phyloP scores from a whole-genome alignment of 2,888 invertebrate genomes.

The Odontocolon sp. region DNA sequence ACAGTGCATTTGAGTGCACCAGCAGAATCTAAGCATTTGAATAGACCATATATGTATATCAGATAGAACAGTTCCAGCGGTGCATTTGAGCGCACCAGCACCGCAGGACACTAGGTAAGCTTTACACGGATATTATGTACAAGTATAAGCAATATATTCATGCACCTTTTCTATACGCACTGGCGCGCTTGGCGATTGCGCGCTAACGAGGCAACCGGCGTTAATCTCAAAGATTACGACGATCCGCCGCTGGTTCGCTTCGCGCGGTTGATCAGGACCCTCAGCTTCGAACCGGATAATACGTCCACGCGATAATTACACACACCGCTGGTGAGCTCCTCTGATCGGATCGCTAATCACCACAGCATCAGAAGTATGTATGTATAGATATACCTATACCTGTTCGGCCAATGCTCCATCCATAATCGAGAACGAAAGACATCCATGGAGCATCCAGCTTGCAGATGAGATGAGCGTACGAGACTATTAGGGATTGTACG shows the following conservation, averaged over 20 bases:
- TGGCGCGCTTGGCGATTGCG: slow-evolving; percentile 51
- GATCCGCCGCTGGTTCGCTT: slow-evolving; percentile 30
- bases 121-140: slow-evolving; percentile 17
- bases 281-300: slow-evolving; percentile 55
- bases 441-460: background rate
- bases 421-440: slow-evolving; percentile 15
- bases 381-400: slow-evolving; percentile 6
- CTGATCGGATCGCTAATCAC: slow-evolving; percentile 50
- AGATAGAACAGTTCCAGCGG: slow-evolving; percentile 23
- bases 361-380: slow-evolving; percentile 21
- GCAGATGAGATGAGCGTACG: slow-evolving; percentile 6
- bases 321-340: slow-evolving; percentile 20
- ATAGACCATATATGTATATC: slow-evolving; percentile 20
- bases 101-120: slow-evolving; percentile 7
- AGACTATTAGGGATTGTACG: background rate
- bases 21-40: slow-evolving; percentile 23
- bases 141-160: slow-evolving; percentile 7
- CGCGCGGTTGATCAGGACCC: slow-evolving; percentile 1
- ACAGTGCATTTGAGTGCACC: slow-evolving; percentile 20
- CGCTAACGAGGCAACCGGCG: slow-evolving; percentile 59
- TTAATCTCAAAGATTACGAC: slow-evolving; percentile 59
- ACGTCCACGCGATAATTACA: slow-evolving; percentile 54
- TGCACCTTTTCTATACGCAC: slow-evolving; percentile 43
- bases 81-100: slow-evolving; percentile 19
- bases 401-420: background rate